Conservation (phyloP, 1,140 invertebrate genomes). For the Drosophila leontia region DNA sequence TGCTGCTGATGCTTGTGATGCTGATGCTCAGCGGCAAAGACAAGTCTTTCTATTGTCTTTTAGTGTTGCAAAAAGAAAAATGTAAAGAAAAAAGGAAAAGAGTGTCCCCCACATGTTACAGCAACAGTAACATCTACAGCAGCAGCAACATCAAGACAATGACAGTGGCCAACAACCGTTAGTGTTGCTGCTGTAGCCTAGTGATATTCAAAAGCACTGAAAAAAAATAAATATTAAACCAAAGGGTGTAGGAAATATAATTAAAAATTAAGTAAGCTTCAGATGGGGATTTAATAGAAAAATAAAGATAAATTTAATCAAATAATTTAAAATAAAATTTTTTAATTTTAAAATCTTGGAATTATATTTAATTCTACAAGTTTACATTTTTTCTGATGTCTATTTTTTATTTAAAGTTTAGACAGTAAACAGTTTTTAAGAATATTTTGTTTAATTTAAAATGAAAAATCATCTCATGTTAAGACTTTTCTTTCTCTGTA, state of each 20-base stretch:
- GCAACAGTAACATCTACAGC: slow-evolving; percentile 11
- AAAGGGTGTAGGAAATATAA: background rate
- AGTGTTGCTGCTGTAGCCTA: slow-evolving; percentile 49
- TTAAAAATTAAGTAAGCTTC: too few species aligned
- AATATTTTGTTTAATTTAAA: too few species aligned
- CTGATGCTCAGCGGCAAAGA: slow-evolving; percentile 32
- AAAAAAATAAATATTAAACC: background rate
- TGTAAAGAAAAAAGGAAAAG: slow-evolving; percentile 6
- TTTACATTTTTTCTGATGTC: too few species aligned
- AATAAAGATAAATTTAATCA: too few species aligned
- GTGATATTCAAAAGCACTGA: slow-evolving; percentile 10
- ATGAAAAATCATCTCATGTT: background rate
- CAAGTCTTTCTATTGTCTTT: slow-evolving; percentile 48
- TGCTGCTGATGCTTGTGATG: slow-evolving; percentile 16
- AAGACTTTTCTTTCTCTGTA: background rate
- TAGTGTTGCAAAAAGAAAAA: slow-evolving; percentile 29
- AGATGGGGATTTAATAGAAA: too few species aligned
- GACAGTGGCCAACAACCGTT: slow-evolving; percentile 27
- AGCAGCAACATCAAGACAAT: slow-evolving; percentile 17
- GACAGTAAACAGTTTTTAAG: too few species aligned
- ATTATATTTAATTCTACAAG: too few species aligned
- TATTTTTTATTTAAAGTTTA: too few species aligned
- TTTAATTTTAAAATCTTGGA: too few species aligned
- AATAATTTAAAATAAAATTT: too few species aligned
- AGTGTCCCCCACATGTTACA: slow-evolving; percentile 22